Conservation (phyloP, 2,888 invertebrate species). For the Himalopsyche anomala region DNA sequence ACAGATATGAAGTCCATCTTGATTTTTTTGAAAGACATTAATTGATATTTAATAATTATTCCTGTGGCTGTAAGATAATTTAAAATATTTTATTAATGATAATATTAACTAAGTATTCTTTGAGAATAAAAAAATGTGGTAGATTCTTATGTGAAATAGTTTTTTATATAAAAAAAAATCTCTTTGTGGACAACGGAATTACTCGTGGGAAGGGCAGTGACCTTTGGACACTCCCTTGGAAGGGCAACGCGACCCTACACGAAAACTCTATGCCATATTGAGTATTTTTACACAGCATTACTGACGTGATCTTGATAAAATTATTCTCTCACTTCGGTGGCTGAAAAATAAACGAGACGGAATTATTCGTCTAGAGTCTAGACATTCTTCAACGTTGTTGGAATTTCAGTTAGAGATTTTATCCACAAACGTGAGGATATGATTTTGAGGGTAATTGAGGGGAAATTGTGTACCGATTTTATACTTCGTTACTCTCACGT, state of each 20-base stretch:
- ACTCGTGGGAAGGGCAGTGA: conserved; percentile 38
- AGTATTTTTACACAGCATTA: conserved; percentile 59
- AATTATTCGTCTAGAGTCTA: conserved; percentile 39
- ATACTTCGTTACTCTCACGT: too few species aligned
- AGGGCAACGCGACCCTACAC: conserved; percentile 60
- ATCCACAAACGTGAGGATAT: not conserved
- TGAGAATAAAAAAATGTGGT: too few species aligned
- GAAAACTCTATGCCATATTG: conserved; percentile 56
- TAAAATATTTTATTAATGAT: too few species aligned
- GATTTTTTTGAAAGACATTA: too few species aligned
- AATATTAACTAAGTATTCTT: too few species aligned
- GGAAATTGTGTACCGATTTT: too few species aligned
- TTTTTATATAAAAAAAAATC: not conserved
- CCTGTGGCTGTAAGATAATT: too few species aligned
- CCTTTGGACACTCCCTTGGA: conserved; percentile 55
- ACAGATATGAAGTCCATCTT: too few species aligned
- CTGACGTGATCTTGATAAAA: conserved; percentile 45
- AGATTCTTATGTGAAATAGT: too few species aligned
- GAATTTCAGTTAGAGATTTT: not conserved
- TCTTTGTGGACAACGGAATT: conserved; percentile 25
- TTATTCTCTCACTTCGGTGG: conserved; percentile 41
- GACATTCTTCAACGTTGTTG: conserved; percentile 24
- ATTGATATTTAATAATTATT: too few species aligned
- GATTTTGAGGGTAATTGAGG: not conserved
- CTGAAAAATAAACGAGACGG: conserved; percentile 40